phyloP scores from a whole-genome alignment of 2,113 vertebrate species.

The Rhombomys opimus region DNA sequence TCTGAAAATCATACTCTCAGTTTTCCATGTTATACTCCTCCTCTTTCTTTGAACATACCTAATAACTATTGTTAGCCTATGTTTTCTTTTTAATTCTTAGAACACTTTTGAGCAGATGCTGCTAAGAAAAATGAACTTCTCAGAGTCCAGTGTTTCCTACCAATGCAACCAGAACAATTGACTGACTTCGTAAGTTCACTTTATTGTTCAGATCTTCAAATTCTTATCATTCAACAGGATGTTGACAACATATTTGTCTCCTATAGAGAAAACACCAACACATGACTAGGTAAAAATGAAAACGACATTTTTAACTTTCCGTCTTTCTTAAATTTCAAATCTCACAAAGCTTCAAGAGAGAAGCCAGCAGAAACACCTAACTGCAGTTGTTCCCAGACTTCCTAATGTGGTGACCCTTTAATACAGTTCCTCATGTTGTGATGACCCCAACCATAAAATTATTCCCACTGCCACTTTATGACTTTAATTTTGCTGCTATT shows the following conservation, averaged over 20 bases:
- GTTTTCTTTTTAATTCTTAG: not conserved
- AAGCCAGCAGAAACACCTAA: slow-evolving; percentile 2
- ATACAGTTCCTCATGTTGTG: not conserved
- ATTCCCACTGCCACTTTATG: not conserved
- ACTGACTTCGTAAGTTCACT: not conserved
- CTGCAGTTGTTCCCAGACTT: not conserved
- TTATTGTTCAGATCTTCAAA: not conserved
- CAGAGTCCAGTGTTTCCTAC: not conserved
- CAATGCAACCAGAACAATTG: not conserved
- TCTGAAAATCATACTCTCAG: not conserved
- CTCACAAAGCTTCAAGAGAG: not conserved
- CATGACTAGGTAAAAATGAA: not conserved
- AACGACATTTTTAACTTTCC: not conserved
- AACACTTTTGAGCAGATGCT: not conserved
- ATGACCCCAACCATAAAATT: not conserved
- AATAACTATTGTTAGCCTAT: not conserved
- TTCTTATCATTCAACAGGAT: slow-evolving; percentile 2
- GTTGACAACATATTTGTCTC: not conserved
- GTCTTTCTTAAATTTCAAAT: slow-evolving; percentile 11
- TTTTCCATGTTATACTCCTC: not conserved
- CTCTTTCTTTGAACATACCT: not conserved
- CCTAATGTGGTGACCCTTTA: not conserved
- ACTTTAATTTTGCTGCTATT: not conserved
- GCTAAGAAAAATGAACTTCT: not conserved
- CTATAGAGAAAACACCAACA: slow-evolving; percentile 18